Evolutionary conservation across 2,888 invertebrate species (phyloP).

Genomic region (Teleogryllus oceanicus): DNA sequence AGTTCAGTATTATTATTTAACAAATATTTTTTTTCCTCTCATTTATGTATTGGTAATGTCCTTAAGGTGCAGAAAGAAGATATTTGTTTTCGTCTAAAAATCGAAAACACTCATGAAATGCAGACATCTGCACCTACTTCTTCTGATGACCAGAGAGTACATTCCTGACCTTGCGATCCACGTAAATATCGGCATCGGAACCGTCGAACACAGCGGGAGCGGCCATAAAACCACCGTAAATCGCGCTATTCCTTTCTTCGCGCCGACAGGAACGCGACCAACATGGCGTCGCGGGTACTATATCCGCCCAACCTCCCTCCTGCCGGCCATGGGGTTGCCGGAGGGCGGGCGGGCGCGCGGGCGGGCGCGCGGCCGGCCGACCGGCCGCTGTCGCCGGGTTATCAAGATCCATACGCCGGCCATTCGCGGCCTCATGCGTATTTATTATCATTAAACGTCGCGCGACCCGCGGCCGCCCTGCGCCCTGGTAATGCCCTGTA

Average conservation of each 20-base stretch:
- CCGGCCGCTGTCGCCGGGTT: neutral
- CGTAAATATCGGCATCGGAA: neutral
- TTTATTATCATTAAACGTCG: conserved; percentile 6
- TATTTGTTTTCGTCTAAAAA: no score
- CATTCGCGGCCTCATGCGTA: neutral
- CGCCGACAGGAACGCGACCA: neutral
- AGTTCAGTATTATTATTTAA: no score
- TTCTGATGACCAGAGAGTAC: no score
- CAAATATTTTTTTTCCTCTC: no score
- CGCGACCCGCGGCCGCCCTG: neutral
- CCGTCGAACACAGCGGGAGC: neutral
- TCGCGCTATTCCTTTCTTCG: neutral
- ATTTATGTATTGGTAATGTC: no score
- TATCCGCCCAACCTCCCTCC: neutral
- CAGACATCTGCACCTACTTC: no score
- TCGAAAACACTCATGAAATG: no score
- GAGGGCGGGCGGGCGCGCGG: neutral
- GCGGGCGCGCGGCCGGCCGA: neutral
- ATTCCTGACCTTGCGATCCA: no score
- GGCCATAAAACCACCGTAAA: neutral
- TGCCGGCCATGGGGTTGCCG: neutral
- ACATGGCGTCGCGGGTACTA: conserved; percentile 8
- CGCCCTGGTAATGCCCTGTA: conserved; percentile 5
- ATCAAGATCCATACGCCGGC: conserved; percentile 18
- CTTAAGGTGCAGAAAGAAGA: no score